phyloP scores from a whole-genome alignment of 2,113 vertebrate genomes.

The Meriones unguiculatus region DNA sequence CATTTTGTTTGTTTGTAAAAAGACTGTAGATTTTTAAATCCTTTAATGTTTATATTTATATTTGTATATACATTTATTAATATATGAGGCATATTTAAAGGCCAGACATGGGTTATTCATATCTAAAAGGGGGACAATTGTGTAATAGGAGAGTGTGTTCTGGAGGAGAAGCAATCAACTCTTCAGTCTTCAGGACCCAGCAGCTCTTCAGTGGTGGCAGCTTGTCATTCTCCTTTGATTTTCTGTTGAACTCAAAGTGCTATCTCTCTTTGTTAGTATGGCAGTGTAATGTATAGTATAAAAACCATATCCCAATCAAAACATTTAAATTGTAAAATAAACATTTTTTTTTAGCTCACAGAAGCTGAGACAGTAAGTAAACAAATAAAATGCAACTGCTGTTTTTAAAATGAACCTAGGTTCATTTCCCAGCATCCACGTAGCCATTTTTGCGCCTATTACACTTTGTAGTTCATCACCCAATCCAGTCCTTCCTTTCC shows the following conservation, averaged over 20 bases:
- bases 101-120: neutral
- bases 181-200: neutral
- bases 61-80: neutral
- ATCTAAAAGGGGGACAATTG: neutral
- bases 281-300: neutral
- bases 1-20: no score
- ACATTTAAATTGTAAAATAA: neutral
- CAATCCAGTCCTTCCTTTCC: neutral
- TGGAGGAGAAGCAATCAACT: neutral
- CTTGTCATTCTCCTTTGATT: neutral
- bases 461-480: constrained; percentile 15
- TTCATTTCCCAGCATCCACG: neutral
- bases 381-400: neutral
- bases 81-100: neutral
- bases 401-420: neutral
- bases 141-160: neutral
- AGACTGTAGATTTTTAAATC: neutral
- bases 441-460: neutral
- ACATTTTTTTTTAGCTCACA: neutral
- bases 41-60: neutral
- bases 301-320: neutral
- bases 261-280: neutral
- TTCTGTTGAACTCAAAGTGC: neutral
- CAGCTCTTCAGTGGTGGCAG: neutral
- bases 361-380: neutral